phyloP scores from a whole-genome alignment of 2,113 vertebrate species.

The Serinus canaria region DNA sequence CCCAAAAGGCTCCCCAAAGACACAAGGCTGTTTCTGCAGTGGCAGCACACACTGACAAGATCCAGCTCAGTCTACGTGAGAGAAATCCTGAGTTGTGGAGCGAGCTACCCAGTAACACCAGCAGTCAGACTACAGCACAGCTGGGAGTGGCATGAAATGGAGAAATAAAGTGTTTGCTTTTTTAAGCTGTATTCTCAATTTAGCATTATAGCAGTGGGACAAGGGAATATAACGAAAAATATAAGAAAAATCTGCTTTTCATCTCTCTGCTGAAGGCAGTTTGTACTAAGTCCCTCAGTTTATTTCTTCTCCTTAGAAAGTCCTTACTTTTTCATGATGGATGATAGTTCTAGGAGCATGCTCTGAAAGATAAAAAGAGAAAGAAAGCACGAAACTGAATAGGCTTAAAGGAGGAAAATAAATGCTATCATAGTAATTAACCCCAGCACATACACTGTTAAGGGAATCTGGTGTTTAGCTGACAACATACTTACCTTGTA shows the following conservation, averaged over 20 bases:
- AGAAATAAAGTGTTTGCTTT: neutral
- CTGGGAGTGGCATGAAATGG: neutral
- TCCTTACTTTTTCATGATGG: conserved; percentile 94
- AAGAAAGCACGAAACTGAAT: conserved; percentile 15
- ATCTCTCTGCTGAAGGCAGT: conserved; percentile 2
- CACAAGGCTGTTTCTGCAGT: neutral
- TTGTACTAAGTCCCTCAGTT: neutral
- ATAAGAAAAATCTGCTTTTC: neutral
- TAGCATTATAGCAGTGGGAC: neutral
- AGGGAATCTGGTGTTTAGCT: neutral
- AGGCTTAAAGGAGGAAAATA: neutral
- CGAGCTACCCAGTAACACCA: rapidly evolving
- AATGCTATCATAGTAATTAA: neutral
- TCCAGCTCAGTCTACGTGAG: neutral
- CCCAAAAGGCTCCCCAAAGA: neutral
- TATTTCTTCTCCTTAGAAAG: conserved; percentile 1
- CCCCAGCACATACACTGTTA: neutral
- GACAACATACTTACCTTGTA: neutral
- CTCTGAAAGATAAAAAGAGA: conserved; percentile 82
- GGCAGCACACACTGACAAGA: neutral
- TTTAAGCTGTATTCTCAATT: neutral
- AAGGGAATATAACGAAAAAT: neutral
- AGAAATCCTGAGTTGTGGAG: neutral
- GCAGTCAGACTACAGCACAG: neutral
- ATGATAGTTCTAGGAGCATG: conserved; percentile 93